Percentiles rank a stretch among this genome's conserved stretches.
Evolutionary conservation across 2,888 invertebrate species (phyloP).

Genomic region (Caenorhabditis wallacei): DNA sequence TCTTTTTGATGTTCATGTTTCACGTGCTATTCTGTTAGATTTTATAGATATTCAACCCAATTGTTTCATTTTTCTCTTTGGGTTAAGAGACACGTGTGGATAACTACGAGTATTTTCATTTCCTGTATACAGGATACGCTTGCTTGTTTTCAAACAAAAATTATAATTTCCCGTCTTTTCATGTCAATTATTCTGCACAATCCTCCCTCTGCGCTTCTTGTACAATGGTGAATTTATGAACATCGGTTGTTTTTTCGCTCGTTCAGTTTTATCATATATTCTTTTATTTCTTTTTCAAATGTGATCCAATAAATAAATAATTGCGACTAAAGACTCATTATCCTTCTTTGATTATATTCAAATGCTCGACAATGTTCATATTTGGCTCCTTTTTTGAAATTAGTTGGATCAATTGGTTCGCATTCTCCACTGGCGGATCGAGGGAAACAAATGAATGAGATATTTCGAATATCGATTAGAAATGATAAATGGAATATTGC

Average conservation of each 20-base stretch:
- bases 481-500: constrained; percentile 75
- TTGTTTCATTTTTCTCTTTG: constrained; percentile 1
- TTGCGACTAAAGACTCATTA: constrained; percentile 46
- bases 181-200: not conserved
- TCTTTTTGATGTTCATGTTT: not conserved
- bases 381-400: constrained; percentile 73
- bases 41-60: not conserved
- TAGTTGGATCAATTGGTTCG: constrained; percentile 77
- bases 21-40: not conserved
- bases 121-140: not conserved
- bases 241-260: not conserved
- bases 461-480: constrained; percentile 76
- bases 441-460: constrained; percentile 78
- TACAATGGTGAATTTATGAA: not conserved
- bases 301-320: not conserved
- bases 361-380: constrained; percentile 71
- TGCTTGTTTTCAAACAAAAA: not conserved
- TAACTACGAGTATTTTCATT: constrained; percentile 6
- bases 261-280: not conserved
- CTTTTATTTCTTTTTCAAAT: not conserved
- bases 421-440: constrained; percentile 78
- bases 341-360: constrained; percentile 70
- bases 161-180: not conserved
- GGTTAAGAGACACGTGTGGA: not conserved
- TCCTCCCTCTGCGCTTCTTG: not conserved